Conservation (phyloP, 1,140 invertebrate genomes). For the Neodiprion virginianus region DNA sequence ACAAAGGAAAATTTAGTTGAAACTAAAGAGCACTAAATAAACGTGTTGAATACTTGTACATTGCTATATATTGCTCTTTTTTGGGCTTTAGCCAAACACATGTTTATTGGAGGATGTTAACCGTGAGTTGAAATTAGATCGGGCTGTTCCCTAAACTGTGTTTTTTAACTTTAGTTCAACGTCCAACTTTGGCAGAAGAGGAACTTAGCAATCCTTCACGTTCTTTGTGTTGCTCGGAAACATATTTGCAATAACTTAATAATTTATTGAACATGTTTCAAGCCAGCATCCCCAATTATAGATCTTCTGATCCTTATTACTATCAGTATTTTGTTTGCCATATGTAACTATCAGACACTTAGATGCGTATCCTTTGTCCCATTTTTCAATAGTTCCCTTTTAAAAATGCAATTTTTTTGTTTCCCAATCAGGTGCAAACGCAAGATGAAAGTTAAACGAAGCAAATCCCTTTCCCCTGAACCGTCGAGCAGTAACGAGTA, state of each 20-base stretch:
- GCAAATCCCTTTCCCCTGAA: slow-evolving; percentile 47
- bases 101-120: background rate
- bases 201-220: background rate
- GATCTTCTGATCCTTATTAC: background rate
- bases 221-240: background rate
- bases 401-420: background rate
- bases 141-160: background rate
- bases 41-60: background rate
- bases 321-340: background rate
- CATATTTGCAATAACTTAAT: background rate
- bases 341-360: background rate
- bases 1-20: background rate
- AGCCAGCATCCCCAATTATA: background rate
- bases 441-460: slow-evolving; percentile 45
- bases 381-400: background rate
- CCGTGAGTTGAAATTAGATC: background rate
- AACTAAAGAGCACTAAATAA: background rate
- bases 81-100: background rate
- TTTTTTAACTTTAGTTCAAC: background rate
- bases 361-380: background rate
- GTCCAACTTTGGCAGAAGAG: background rate
- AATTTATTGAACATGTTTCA: background rate
- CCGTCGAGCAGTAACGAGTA: slow-evolving; percentile 40
- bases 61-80: background rate
- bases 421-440: slow-evolving; percentile 24